A percentile compares a stretch with the other conserved stretches of the same genome.
Evolutionary conservation across 2,113 vertebrate genomes (phyloP).

Genomic region (Naja naja): DNA sequence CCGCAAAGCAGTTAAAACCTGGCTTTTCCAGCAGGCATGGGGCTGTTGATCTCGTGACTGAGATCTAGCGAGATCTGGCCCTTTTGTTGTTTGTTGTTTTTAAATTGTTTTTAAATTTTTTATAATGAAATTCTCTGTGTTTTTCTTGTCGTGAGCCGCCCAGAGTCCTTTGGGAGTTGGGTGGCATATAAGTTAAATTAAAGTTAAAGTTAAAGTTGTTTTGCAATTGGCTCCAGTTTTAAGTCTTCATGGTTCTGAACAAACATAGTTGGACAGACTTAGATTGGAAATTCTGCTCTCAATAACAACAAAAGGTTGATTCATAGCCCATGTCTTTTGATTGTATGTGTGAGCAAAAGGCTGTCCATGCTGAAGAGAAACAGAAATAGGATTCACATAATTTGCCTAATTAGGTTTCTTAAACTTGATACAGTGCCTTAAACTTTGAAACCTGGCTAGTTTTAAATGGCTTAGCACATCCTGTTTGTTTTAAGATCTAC

Average conservation of each 20-base stretch:
- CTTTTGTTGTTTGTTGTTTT: too few relatives aligned
- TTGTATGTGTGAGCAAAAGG: neutral
- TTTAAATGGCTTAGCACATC: neutral
- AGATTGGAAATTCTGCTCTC: neutral
- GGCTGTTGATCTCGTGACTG: too few relatives aligned
- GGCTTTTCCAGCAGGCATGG: too few relatives aligned
- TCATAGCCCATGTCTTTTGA: neutral
- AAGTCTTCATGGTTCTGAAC: neutral
- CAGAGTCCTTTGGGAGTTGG: too few relatives aligned
- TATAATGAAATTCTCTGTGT: too few relatives aligned
- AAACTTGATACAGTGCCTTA: neutral
- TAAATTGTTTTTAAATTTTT: too few relatives aligned
- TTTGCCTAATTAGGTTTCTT: neutral
- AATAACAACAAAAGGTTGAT: neutral
- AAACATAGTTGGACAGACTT: neutral
- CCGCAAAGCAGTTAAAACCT: too few relatives aligned
- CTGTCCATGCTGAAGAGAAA: neutral
- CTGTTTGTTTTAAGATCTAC: neutral
- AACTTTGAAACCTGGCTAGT: neutral
- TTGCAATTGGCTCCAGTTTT: neutral
- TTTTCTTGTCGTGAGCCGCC: too few relatives aligned
- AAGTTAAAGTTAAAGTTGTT: too few relatives aligned
- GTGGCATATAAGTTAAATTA: too few relatives aligned
- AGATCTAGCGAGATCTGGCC: too few relatives aligned
- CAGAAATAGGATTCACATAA: neutral